These are phyloP conservation scores for Amblyjoppa fuscipennis DNA, from an alignment of 2,888 invertebrate genomes.

Conservation along the genomic window DNA sequence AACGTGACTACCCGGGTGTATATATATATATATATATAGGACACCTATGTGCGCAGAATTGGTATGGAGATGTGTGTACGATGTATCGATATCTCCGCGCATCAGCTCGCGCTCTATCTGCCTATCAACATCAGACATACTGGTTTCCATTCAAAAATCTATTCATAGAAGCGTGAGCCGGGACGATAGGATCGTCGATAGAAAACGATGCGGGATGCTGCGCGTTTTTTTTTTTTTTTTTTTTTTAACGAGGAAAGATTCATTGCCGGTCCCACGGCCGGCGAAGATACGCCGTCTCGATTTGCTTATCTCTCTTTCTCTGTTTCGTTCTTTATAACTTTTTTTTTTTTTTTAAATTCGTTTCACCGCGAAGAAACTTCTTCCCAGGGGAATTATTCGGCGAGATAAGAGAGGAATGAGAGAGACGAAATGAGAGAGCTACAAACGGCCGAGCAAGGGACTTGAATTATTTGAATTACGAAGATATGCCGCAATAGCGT, in stretches of 20 bases:
- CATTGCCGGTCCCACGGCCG: slow-evolving; percentile 59
- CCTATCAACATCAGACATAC: slow-evolving; percentile 12
- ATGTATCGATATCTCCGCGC: neutral
- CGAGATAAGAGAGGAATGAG: neutral
- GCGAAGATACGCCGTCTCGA: slow-evolving; percentile 41
- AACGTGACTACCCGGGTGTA: neutral
- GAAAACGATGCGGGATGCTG: slow-evolving; percentile 44
- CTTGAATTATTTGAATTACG: neutral
- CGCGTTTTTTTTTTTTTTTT: neutral
- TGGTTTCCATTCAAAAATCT: slow-evolving; percentile 24
- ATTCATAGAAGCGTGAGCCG: slow-evolving; percentile 28
- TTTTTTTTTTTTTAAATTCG: neutral
- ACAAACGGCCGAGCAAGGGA: too few relatives aligned
- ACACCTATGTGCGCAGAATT: neutral
- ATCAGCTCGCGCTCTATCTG: slow-evolving; percentile 2
- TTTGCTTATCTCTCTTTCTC: neutral
- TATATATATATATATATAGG: neutral
- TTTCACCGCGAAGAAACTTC: slow-evolving; percentile 35
- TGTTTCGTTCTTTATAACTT: slow-evolving; percentile 15
- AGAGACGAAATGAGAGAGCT: neutral
- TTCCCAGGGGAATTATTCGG: neutral
- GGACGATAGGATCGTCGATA: slow-evolving; percentile 55
- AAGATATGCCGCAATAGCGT: neutral
- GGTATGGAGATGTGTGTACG: neutral
- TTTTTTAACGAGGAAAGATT: slow-evolving; percentile 30